Percentiles rank a stretch among this genome's conserved stretches.
phyloP scores from a whole-genome alignment of 1,140 invertebrate genomes.

The Bombus difficillimus region DNA sequence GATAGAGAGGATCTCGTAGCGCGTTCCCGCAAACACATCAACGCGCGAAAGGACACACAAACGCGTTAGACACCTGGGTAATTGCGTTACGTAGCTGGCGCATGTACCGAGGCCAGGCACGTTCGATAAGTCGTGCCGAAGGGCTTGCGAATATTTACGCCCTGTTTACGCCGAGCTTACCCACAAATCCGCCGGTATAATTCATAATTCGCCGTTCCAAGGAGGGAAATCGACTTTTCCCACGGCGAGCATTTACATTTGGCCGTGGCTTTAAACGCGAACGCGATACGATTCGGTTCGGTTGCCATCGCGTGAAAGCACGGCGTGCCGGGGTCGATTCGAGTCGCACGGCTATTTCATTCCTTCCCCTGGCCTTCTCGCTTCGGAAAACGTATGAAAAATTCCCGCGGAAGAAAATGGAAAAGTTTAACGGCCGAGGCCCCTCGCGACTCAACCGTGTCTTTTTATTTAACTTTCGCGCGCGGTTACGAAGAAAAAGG shows the following conservation, averaged over 20 bases:
- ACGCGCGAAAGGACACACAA: not conserved
- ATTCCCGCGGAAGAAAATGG: not conserved
- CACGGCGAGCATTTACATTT: not conserved
- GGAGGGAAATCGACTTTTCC: constrained; percentile 13
- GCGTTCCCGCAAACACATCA: not conserved
- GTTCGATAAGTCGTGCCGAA: constrained; percentile 60
- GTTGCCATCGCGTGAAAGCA: not conserved
- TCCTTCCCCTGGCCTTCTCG: not conserved
- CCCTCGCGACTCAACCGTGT: not conserved
- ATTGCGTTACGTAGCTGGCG: constrained; percentile 51
- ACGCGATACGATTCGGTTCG: not conserved
- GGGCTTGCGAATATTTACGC: constrained; percentile 52
- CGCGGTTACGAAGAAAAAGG: not conserved
- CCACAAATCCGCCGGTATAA: constrained; percentile 30
- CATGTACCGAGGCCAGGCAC: constrained; percentile 14
- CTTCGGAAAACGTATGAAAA: not conserved
- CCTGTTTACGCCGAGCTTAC: constrained; percentile 52
- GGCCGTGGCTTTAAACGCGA: constrained; percentile 27
- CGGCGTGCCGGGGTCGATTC: not conserved
- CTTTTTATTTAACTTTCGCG: not conserved
- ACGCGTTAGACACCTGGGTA: constrained; percentile 45
- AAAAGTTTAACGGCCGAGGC: not conserved
- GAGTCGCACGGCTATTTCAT: not conserved
- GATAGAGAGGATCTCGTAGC: not conserved
- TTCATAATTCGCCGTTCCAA: constrained; percentile 7